Evolutionary conservation across 2,113 vertebrate species (phyloP).

Genomic region (Pao palembangensis): DNA sequence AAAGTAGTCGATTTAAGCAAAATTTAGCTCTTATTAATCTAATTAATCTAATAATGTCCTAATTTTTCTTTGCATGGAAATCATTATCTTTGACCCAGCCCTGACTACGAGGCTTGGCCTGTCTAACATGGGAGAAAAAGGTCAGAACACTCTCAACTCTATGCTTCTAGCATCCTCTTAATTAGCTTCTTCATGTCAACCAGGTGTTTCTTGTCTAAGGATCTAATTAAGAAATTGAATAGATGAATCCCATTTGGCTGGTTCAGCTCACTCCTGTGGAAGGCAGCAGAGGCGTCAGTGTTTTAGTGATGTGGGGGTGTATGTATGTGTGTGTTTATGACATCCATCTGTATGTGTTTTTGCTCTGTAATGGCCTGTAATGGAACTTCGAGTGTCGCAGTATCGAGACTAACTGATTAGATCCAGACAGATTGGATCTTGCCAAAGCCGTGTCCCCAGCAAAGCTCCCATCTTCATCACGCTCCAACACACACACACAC

Average conservation of each 20-base stretch:
- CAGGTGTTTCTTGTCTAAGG: conserved; percentile 15
- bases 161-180: conserved; percentile 32
- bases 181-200: conserved; percentile 42
- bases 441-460: conserved; percentile 40
- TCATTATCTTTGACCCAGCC: conserved; percentile 29
- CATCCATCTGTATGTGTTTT: not conserved
- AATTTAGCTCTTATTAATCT: conserved; percentile 42
- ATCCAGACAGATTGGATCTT: conserved; percentile 39
- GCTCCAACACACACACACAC: not conserved
- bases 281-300: conserved; percentile 4
- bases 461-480: conserved; percentile 23
- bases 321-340: conserved; percentile 7
- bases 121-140: conserved; percentile 25
- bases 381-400: conserved; percentile 13
- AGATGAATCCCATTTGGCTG: conserved; percentile 54
- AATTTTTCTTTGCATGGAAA: conserved; percentile 25
- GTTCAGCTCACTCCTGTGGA: conserved; percentile 27
- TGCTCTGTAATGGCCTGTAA: not conserved
- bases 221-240: conserved; percentile 64
- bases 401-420: conserved; percentile 62
- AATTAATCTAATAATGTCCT: conserved; percentile 21
- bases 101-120: conserved; percentile 19
- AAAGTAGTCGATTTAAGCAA: conserved; percentile 9
- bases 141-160: conserved; percentile 40
- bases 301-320: conserved; percentile 7